Percentiles rank a stretch among this genome's conserved stretches.
These are phyloP conservation scores for Eurois occulta DNA, from an alignment of 2,888 invertebrate species.

Conservation along the genomic window DNA sequence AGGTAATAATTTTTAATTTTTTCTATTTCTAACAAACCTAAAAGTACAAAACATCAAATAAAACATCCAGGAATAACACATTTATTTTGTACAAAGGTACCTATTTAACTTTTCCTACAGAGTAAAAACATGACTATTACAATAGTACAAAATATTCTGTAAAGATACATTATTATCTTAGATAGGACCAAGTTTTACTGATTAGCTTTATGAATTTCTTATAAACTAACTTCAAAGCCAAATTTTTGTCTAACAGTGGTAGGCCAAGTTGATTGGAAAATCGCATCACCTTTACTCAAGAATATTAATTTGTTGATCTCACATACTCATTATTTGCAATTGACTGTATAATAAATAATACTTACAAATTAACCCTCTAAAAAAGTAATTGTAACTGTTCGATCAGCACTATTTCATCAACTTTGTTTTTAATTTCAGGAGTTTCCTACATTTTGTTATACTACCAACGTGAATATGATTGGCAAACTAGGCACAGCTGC, in stretches of 20 bases:
- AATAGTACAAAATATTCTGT: neutral
- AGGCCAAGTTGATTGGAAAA: neutral
- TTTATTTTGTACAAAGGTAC: neutral
- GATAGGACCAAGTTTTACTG: neutral
- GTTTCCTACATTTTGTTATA: constrained; percentile 93
- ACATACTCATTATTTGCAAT: neutral
- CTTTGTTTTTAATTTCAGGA: constrained; percentile 81
- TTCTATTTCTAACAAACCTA: neutral
- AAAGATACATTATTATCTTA: neutral
- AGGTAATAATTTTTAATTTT: constrained; percentile 52
- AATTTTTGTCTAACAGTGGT: neutral
- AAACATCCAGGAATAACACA: neutral
- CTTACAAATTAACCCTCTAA: neutral
- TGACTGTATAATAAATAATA: neutral
- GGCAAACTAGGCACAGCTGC: constrained; percentile 90
- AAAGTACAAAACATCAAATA: neutral
- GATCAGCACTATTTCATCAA: neutral
- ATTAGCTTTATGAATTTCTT: neutral
- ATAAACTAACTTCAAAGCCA: neutral
- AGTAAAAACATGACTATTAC: neutral
- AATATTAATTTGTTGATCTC: neutral
- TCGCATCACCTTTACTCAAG: neutral
- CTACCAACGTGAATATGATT: constrained; percentile 92
- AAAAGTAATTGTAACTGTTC: neutral
- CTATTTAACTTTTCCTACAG: neutral